Evolutionary conservation across 92 coral and sea anemone genomes (phyloP).

Genomic region (Hydrozoanthus gracilis): DNA sequence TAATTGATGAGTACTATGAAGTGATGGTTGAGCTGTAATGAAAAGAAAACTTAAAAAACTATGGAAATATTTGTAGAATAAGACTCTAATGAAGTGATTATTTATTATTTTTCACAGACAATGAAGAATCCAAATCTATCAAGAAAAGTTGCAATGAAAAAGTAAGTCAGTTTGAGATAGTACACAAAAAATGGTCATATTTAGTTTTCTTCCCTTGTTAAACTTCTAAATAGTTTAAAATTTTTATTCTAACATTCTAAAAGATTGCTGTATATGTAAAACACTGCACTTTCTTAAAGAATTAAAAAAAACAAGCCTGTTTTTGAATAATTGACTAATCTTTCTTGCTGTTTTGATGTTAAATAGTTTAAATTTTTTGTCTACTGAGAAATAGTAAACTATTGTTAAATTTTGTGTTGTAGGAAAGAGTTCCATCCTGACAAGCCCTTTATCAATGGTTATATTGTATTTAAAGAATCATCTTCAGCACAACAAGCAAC

Average conservation of each 20-base stretch:
- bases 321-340: background rate
- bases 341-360: background rate
- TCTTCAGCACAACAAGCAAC: conserved; percentile 73
- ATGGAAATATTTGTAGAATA: no score
- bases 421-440: conserved; percentile 89
- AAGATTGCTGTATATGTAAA: no score
- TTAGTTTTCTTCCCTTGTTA: background rate
- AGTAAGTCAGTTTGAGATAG: background rate
- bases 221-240: background rate
- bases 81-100: no score
- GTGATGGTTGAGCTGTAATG: no score
- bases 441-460: conserved; percentile 84
- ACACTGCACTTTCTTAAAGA: no score
- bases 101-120: background rate
- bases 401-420: background rate
- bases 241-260: no score
- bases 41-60: no score
- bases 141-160: conserved; percentile 47
- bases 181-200: background rate
- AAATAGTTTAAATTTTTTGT: background rate
- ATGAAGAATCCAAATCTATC: conserved; percentile 35
- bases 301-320: no score
- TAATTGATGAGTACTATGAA: no score
- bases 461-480: conserved; percentile 84
- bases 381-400: background rate